Percentiles rank a stretch among this genome's conserved stretches.
Conservation (phyloP, 1,140 invertebrate species). For the Papilio polyxenes region DNA sequence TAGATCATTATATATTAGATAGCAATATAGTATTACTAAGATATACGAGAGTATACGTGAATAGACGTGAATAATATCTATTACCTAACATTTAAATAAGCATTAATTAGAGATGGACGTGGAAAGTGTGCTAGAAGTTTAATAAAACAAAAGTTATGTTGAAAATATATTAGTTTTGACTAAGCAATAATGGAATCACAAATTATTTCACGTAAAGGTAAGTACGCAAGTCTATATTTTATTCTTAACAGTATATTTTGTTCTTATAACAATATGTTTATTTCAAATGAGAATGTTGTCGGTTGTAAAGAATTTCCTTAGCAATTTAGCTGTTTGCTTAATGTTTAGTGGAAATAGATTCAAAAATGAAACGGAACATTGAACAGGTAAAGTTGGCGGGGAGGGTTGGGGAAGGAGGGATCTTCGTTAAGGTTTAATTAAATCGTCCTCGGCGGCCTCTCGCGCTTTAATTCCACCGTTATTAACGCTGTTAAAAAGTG, state of each 20-base stretch:
- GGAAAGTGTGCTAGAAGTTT: no score
- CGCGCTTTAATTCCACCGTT: conserved; percentile 80
- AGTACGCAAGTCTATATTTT: background rate
- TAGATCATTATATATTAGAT: no score
- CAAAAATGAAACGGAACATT: conserved; percentile 71
- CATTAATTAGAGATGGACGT: no score
- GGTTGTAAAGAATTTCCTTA: conserved; percentile 19
- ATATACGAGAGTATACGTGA: no score
- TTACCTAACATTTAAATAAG: no score
- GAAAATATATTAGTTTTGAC: no score
- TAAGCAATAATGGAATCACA: no score
- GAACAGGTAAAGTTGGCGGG: conserved; percentile 66
- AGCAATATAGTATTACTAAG: no score
- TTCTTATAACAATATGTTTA: background rate
- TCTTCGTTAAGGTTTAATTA: conserved; percentile 80
- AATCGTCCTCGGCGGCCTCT: conserved; percentile 78
- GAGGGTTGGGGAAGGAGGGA: conserved; percentile 51
- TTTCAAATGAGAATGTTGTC: background rate
- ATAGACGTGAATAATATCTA: no score
- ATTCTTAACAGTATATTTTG: background rate
- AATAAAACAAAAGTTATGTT: no score
- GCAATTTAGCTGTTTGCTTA: conserved; percentile 31
- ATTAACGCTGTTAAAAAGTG: conserved; percentile 80
- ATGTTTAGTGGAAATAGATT: conserved; percentile 57
- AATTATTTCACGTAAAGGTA: no score